Evolutionary conservation across 2,113 vertebrate genomes (phyloP).

Genomic region (Mystacornis crossleyi): DNA sequence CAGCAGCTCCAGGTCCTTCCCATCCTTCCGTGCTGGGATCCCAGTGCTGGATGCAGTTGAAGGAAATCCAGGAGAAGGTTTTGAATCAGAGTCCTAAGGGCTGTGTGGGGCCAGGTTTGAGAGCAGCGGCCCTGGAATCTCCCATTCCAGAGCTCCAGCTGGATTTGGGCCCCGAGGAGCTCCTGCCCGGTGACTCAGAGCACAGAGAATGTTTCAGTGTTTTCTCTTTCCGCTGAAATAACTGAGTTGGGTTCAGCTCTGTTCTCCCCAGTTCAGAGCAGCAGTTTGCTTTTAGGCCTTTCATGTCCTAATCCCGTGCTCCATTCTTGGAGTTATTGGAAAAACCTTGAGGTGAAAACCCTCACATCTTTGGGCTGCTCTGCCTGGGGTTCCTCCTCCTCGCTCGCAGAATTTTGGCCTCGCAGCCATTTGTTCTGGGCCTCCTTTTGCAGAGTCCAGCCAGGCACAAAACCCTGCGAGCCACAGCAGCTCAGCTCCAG

Average conservation of each 20-base stretch:
- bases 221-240: background rate
- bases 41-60: background rate
- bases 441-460: background rate
- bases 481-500: background rate
- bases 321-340: background rate
- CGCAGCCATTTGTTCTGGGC: fast-evolving
- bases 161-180: background rate
- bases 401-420: background rate
- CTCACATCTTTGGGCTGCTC: background rate
- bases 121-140: background rate
- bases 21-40: background rate
- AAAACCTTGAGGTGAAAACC: background rate
- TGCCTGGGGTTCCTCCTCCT: background rate
- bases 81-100: background rate
- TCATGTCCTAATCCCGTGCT: background rate
- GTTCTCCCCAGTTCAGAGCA: background rate
- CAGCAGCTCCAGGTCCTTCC: background rate
- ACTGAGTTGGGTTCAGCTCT: background rate
- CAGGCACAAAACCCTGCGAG: background rate
- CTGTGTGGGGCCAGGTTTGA: background rate
- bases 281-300: background rate
- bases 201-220: background rate
- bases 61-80: background rate
- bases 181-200: background rate
- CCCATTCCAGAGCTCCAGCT: background rate